Percentiles rank a stretch among this genome's conserved stretches.
Evolutionary conservation across 23 tunicate genomes (phyloP).

Genomic region (Halocynthia roretzi): DNA sequence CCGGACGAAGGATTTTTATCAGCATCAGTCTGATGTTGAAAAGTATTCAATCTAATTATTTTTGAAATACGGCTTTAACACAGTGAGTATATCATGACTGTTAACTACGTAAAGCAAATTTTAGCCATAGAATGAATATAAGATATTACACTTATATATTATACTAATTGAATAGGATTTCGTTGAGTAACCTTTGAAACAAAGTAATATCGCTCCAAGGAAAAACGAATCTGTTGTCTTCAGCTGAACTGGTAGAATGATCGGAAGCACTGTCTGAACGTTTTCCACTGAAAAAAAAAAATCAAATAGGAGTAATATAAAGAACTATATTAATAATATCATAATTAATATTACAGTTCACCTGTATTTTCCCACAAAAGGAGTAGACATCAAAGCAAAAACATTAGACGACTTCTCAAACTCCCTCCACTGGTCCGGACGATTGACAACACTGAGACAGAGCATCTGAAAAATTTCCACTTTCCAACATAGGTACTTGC

Average conservation of each 20-base stretch:
- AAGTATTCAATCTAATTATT: too few species aligned
- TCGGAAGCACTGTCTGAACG: background rate
- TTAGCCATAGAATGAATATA: too few species aligned
- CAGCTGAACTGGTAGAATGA: background rate
- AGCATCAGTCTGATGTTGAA: slow-evolving; percentile 38
- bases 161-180: too few species aligned
- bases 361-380: background rate
- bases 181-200: slow-evolving; percentile 9
- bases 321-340: background rate
- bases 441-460: slow-evolving; percentile 38
- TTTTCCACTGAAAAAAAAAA: slow-evolving; percentile 5
- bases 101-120: too few species aligned
- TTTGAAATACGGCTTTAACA: too few species aligned
- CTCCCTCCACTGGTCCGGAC: slow-evolving; percentile 43
- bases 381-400: background rate
- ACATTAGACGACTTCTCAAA: slow-evolving; percentile 27
- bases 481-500: slow-evolving; percentile 71
- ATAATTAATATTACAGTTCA: too few species aligned
- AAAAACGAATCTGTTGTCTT: background rate
- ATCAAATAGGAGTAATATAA: background rate
- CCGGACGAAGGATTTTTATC: slow-evolving; percentile 83
- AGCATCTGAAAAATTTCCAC: slow-evolving; percentile 31
- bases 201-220: slow-evolving; percentile 11
- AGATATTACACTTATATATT: too few species aligned
- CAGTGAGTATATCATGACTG: too few species aligned